These are phyloP conservation scores for Agrilus cyanescens DNA, from an alignment of 2,888 invertebrate genomes.

Conservation along the genomic window DNA sequence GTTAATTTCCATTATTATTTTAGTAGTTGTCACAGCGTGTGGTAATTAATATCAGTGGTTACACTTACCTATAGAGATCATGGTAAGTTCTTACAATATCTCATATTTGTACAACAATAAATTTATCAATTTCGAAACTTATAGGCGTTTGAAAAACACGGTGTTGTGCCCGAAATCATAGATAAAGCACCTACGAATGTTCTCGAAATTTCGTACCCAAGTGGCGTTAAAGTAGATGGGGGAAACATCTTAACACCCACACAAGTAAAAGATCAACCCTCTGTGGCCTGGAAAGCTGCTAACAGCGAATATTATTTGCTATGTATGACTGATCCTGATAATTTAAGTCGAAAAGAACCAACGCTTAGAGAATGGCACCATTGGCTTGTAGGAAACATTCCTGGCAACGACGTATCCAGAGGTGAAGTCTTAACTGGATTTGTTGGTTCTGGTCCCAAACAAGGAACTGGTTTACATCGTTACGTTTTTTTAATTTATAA, in stretches of 20 bases:
- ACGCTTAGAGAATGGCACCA: conserved; percentile 81
- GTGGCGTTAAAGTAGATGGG: conserved; percentile 10
- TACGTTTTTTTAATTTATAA: conserved; percentile 52
- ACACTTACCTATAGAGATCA: too few relatives aligned
- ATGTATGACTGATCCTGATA: conserved; percentile 75
- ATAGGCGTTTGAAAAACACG: conserved; percentile 24
- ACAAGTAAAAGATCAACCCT: conserved; percentile 29
- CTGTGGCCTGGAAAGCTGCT: conserved; percentile 39
- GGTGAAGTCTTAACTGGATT: conserved; percentile 71
- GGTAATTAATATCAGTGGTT: too few relatives aligned
- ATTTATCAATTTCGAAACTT: not conserved
- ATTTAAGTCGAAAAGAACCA: conserved; percentile 72
- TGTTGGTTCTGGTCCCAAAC: conserved; percentile 75
- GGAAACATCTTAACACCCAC: conserved; percentile 17
- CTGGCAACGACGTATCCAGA: conserved; percentile 52
- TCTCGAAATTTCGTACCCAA: conserved; percentile 10
- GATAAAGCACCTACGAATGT: conserved; percentile 21
- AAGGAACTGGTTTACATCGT: conserved; percentile 49
- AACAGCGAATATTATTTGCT: conserved; percentile 41
- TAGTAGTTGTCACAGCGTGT: too few relatives aligned
- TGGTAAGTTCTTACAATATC: too few relatives aligned
- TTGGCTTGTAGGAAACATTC: conserved; percentile 83
- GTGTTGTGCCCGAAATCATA: conserved; percentile 29
- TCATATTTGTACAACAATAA: too few relatives aligned
- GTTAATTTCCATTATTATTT: too few relatives aligned